Evolutionary conservation across 92 coral and sea anemone genomes (phyloP).

Genomic region (Paragorgia papillata): DNA sequence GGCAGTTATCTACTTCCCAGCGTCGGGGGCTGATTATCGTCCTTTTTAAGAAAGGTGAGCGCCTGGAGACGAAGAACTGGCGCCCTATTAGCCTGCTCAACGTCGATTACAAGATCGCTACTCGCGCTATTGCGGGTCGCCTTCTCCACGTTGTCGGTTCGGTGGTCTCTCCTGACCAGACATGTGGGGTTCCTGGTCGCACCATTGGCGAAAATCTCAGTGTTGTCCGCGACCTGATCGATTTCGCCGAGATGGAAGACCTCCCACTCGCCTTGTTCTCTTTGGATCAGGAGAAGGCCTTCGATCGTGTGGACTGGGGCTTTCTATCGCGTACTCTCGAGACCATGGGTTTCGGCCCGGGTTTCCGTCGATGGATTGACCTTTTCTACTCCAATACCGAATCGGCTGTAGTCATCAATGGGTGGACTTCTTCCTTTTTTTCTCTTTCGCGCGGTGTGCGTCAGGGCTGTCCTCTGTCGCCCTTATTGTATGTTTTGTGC

Average conservation of each 20-base stretch:
- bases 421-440: no score
- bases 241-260: not conserved
- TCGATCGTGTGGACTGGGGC: not conserved
- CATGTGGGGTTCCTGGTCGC: constrained; percentile 3
- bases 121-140: constrained; percentile 16
- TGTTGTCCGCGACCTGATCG: not conserved
- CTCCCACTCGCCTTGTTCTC: constrained; percentile 19
- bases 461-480: constrained; percentile 46
- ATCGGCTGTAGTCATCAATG: no score
- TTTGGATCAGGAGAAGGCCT: constrained; percentile 27
- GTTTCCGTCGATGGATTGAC: no score
- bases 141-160: constrained; percentile 1
- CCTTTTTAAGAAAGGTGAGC: constrained; percentile 39
- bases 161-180: constrained; percentile 19
- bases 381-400: no score
- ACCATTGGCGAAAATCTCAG: not conserved
- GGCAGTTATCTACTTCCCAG: not conserved
- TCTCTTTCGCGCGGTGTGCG: no score
- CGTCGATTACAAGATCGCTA: constrained; percentile 23
- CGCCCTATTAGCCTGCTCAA: constrained; percentile 31
- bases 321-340: not conserved
- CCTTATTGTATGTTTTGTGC: constrained; percentile 7
- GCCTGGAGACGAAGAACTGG: constrained; percentile 20
- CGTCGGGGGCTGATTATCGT: constrained; percentile 26
- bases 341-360: no score